These are phyloP conservation scores for Ailuropoda melanoleuca DNA, from an alignment of 2,113 vertebrate species.

Conservation along the genomic window DNA sequence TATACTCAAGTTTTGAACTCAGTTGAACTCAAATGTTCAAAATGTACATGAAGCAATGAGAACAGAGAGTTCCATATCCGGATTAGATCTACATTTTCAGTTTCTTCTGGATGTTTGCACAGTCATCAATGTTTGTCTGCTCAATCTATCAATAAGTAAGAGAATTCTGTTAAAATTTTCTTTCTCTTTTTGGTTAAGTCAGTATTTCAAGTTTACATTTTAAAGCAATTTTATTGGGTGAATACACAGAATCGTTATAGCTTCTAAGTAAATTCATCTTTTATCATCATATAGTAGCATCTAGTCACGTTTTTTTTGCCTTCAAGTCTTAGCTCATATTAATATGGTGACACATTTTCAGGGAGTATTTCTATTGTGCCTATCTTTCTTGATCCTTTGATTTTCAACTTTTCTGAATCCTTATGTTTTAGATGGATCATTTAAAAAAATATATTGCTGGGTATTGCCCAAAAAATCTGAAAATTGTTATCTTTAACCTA, in stretches of 20 bases:
- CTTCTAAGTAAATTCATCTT: background rate
- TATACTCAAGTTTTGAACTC: background rate
- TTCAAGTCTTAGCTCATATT: background rate
- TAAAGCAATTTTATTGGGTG: background rate
- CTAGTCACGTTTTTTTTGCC: no score
- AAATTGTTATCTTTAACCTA: background rate
- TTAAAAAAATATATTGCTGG: background rate
- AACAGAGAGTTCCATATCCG: background rate
- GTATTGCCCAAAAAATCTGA: background rate
- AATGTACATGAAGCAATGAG: background rate
- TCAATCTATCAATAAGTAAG: no score
- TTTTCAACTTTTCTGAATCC: background rate
- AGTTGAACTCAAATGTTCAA: background rate
- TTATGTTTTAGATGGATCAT: background rate
- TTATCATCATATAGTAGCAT: background rate
- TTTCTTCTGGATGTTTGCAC: no score
- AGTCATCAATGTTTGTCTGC: no score
- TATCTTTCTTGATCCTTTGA: background rate
- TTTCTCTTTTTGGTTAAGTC: background rate
- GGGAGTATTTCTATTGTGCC: background rate
- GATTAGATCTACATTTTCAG: background rate
- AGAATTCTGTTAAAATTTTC: no score
- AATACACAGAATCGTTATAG: background rate
- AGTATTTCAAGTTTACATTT: background rate
- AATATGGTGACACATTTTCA: background rate